Percentiles rank a stretch among this genome's conserved stretches.
Conservation (phyloP, 1,140 invertebrate species). For the Drepana arcuata region DNA sequence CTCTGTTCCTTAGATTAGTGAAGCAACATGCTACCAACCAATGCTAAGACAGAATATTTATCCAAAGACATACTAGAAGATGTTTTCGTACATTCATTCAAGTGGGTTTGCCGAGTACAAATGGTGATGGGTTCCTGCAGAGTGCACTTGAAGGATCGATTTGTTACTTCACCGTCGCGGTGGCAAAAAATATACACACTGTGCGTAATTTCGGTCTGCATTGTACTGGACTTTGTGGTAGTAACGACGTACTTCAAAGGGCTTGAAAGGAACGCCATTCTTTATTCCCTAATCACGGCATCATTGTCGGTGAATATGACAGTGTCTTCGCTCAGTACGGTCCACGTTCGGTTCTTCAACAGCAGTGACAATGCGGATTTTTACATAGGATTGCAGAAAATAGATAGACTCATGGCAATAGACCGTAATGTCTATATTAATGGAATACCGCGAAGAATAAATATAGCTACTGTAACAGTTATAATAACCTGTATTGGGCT, state of each 20-base stretch:
- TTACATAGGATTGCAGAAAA: conserved; percentile 33
- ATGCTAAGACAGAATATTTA: conserved; percentile 23
- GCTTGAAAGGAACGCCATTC: no score
- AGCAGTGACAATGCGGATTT: conserved; percentile 26
- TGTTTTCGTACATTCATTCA: conserved; percentile 21
- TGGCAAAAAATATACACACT: conserved; percentile 31
- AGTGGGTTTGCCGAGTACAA: conserved; percentile 19
- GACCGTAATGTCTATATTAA: conserved; percentile 17
- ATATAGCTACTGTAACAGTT: conserved; percentile 13
- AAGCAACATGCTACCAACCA: not conserved
- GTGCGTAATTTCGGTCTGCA: conserved; percentile 7
- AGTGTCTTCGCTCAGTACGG: conserved; percentile 9
- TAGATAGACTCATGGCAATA: conserved; percentile 33
- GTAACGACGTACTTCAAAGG: no score
- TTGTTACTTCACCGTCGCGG: conserved; percentile 26
- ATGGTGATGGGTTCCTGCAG: conserved; percentile 25
- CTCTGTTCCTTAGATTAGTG: not conserved
- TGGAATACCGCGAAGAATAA: conserved; percentile 10
- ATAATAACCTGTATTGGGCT: not conserved
- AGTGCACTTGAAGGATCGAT: conserved; percentile 28
- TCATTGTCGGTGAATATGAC: no score
- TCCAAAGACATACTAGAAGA: conserved; percentile 41
- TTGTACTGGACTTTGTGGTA: conserved; percentile 11
- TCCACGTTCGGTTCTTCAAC: conserved; percentile 32
- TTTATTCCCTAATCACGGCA: no score